Percentiles rank a stretch among this genome's conserved stretches.
These are phyloP conservation scores for Drosophila merina DNA, from an alignment of 2,888 invertebrate genomes.

Conservation along the genomic window DNA sequence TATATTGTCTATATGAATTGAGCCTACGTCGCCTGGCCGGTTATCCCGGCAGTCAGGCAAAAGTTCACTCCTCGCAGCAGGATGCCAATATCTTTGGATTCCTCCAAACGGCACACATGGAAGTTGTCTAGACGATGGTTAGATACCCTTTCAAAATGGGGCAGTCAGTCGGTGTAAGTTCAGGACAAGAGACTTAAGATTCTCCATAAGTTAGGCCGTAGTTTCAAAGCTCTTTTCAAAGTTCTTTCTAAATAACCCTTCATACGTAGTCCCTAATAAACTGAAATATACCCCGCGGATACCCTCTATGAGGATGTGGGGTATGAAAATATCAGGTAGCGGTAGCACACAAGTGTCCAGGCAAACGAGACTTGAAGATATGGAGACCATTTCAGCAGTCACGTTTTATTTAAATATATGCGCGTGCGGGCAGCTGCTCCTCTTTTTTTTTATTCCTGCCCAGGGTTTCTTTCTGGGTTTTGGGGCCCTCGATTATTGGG, in stretches of 20 bases:
- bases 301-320: slow-evolving; percentile 19
- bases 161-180: too few species aligned
- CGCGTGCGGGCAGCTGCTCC: slow-evolving; percentile 77
- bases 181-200: background rate
- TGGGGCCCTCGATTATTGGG: slow-evolving; percentile 9
- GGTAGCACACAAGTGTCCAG: slow-evolving; percentile 81
- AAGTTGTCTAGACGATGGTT: background rate
- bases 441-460: slow-evolving; percentile 8
- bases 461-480: slow-evolving; percentile 3
- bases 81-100: slow-evolving; percentile 52
- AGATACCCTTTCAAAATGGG: slow-evolving; percentile 11
- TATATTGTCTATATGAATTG: slow-evolving; percentile 82
- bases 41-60: slow-evolving; percentile 46
- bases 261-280: background rate
- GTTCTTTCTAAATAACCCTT: too few species aligned
- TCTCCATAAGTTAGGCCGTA: background rate
- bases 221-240: too few species aligned
- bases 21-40: slow-evolving; percentile 53
- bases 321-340: slow-evolving; percentile 61
- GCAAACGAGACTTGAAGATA: slow-evolving; percentile 68
- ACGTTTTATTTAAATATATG: slow-evolving; percentile 81
- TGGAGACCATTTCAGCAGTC: slow-evolving; percentile 75
- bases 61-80: slow-evolving; percentile 69
- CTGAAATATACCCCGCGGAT: background rate
- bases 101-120: slow-evolving; percentile 5